phyloP scores from a whole-genome alignment of 2,888 invertebrate species.

The Andricus curvator region DNA sequence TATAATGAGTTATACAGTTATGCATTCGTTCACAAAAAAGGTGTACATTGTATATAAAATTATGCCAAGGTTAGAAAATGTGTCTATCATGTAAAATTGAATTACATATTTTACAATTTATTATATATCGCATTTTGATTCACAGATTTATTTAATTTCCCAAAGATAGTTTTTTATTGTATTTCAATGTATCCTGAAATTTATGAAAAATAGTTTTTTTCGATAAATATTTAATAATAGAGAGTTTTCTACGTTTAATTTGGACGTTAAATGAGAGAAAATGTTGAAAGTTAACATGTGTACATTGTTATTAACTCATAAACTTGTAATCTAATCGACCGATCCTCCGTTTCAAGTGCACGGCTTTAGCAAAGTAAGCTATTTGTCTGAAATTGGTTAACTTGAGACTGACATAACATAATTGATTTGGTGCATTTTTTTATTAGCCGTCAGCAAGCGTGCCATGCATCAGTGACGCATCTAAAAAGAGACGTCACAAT shows the following conservation, averaged over 20 bases:
- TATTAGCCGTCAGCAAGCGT: constrained; percentile 1
- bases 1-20: not conserved
- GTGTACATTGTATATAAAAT: not conserved
- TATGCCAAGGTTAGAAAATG: not conserved
- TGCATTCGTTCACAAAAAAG: not conserved
- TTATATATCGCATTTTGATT: not conserved
- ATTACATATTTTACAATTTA: not conserved
- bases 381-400: not conserved
- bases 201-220: too few relatives aligned
- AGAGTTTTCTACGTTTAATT: too few relatives aligned
- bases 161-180: not conserved
- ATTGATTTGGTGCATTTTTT: constrained; percentile 17
- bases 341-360: constrained; percentile 19
- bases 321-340: constrained; percentile 11
- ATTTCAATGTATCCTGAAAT: too few relatives aligned
- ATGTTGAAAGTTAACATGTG: not conserved
- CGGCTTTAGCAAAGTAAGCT: not conserved
- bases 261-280: not conserved
- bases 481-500: not conserved
- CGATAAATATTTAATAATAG: too few relatives aligned
- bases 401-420: not conserved
- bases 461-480: not conserved
- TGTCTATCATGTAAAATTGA: not conserved
- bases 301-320: constrained; percentile 1
- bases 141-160: not conserved